Evolutionary conservation across 2,113 vertebrate species (phyloP), one percentile per base, ranked within the genome.

Genomic region (Heterotis niloticus): DNA sequence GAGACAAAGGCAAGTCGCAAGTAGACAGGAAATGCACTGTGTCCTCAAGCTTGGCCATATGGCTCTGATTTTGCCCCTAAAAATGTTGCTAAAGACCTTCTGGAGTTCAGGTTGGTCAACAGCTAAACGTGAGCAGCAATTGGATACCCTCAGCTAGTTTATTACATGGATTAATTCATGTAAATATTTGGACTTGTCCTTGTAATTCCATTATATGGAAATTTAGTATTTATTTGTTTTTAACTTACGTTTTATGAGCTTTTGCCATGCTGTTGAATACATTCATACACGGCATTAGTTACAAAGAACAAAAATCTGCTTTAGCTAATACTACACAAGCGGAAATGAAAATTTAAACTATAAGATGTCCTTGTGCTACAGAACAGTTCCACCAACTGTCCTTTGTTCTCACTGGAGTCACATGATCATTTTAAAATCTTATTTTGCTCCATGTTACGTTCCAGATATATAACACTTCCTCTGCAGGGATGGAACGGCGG

Each of bases 381-480:
- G 57, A 51, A 56, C 26, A 29, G 28, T 59, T 10, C 13, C 24
- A 52, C 68, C 28, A 62, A 17, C 54, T 24, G 59, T 26, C 17
- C 67, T 62, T 79, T 79, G 78, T 79, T 79, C 59, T 64, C 14
- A 18, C 51, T 70, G 64, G 29, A 44, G 77, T 67, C 68, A 59
- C 26, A 52, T 65, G 29, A 66, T 64, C 81, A 83, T 81, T 75
- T 78, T 59, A 60, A 52, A 83, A 69, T 75, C 59, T 69, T 81
- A 80, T 74, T 71, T 65, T 78, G 74, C 86, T 85, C 10, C 7
- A 85, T 86, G 28, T 20, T 80, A 80, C 87, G 88, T 85, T 83
- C 83, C 85, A 92, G 91, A 86, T 91, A 92, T 89, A 90, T 88
- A 92, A 93, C 90, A 86, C 79, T 90, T 92, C 91, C 92, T 91